Conservation (phyloP, 1,140 invertebrate species). For the Calephelis nemesis region DNA sequence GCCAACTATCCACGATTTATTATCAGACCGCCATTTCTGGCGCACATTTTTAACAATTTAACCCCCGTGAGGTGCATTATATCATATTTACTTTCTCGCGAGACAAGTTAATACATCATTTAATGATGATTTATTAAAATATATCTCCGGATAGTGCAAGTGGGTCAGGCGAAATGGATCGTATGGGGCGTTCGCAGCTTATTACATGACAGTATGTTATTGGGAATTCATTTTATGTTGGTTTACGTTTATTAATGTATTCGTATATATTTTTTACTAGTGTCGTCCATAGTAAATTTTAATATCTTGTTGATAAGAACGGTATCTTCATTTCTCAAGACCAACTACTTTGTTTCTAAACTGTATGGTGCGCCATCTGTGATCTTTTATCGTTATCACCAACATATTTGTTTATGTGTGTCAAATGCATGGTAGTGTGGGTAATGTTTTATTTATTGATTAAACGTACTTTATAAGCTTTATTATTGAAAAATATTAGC, state of each 20-base stretch:
- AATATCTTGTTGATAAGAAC: too few relatives aligned
- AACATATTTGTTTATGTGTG: too few relatives aligned
- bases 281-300: too few relatives aligned
- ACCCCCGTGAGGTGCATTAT: conserved; percentile 7
- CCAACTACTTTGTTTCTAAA: too few relatives aligned
- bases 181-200: not conserved
- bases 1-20: not conserved
- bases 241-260: not conserved
- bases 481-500: too few relatives aligned
- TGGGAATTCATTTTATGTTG: not conserved
- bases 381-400: too few relatives aligned
- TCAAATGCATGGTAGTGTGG: too few relatives aligned
- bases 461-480: too few relatives aligned
- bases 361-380: too few relatives aligned
- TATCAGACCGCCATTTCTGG: not conserved
- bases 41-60: conserved; percentile 13
- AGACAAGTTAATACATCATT: conserved; percentile 14
- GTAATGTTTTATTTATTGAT: too few relatives aligned
- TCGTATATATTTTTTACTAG: too few relatives aligned
- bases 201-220: not conserved
- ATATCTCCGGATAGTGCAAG: conserved; percentile 2
- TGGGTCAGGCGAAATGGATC: conserved; percentile 6
- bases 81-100: conserved; percentile 12
- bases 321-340: too few relatives aligned
- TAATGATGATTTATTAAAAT: conserved; percentile 18